phyloP scores from a whole-genome alignment of 2,888 invertebrate genomes.

The Cheilosia variabilis region DNA sequence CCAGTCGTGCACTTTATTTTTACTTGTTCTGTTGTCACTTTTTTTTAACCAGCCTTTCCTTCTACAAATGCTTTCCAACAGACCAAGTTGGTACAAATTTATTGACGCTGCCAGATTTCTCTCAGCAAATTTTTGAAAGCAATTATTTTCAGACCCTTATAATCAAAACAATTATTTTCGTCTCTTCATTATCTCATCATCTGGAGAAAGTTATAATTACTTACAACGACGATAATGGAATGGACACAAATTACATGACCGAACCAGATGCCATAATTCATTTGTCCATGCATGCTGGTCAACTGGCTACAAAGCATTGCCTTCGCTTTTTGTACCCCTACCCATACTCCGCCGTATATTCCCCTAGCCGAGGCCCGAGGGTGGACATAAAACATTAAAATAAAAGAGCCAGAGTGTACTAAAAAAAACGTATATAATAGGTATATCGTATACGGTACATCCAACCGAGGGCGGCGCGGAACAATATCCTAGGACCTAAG shows the following conservation, averaged over 20 bases:
- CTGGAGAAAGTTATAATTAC: constrained; percentile 39
- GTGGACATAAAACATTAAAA: constrained; percentile 54
- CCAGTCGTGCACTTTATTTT: too few relatives aligned
- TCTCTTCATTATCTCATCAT: constrained; percentile 18
- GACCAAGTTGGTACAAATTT: too few relatives aligned
- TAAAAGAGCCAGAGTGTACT: constrained; percentile 30
- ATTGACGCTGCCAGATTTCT: too few relatives aligned
- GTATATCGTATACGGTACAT: background rate
- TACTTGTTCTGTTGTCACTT: too few relatives aligned
- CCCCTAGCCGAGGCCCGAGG: constrained; percentile 14
- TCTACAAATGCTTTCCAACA: too few relatives aligned
- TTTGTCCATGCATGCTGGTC: constrained; percentile 13
- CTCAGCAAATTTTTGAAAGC: background rate
- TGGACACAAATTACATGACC: constrained; percentile 51
- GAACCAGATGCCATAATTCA: constrained; percentile 53
- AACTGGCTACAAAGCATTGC: constrained; percentile 5
- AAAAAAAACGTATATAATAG: constrained; percentile 18
- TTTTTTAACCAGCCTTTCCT: too few relatives aligned
- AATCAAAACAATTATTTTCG: background rate
- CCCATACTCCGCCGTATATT: constrained; percentile 8
- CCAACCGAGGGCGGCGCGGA: constrained; percentile 1
- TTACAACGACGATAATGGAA: constrained; percentile 17
- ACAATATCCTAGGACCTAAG: constrained; percentile 38
- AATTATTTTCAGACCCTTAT: background rate
- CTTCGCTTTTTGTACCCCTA: constrained; percentile 6